Conservation (phyloP, 2,888 invertebrate genomes). For the Formica aserva region DNA sequence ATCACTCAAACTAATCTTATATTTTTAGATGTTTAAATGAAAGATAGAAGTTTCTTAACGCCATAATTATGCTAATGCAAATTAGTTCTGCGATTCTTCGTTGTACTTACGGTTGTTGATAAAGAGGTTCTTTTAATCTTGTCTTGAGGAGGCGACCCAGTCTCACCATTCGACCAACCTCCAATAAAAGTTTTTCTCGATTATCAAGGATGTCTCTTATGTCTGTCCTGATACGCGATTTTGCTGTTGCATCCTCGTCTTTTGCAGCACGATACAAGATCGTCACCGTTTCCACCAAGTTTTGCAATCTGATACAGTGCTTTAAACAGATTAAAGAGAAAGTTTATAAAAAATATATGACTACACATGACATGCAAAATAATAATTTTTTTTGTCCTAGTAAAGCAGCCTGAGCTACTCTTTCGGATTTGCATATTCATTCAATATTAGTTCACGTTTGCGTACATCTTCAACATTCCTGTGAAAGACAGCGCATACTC, state of each 20-base stretch:
- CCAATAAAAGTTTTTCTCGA: slow-evolving; percentile 89
- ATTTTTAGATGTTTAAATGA: slow-evolving; percentile 3
- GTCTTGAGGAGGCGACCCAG: slow-evolving; percentile 90
- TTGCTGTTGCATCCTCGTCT: slow-evolving; percentile 57
- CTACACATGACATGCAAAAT: neutral
- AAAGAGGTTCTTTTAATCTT: slow-evolving; percentile 89
- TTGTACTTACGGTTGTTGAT: slow-evolving; percentile 80
- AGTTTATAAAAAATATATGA: neutral
- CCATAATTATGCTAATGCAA: slow-evolving; percentile 6
- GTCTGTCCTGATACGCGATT: slow-evolving; percentile 71
- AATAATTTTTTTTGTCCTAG: slow-evolving; percentile 13
- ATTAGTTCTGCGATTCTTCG: neutral
- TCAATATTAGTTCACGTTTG: slow-evolving; percentile 35
- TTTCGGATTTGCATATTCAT: neutral
- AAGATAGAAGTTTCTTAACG: neutral
- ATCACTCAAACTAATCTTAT: neutral
- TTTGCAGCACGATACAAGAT: slow-evolving; percentile 67
- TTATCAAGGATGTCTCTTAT: slow-evolving; percentile 87
- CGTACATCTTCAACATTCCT: slow-evolving; percentile 87
- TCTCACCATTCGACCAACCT: slow-evolving; percentile 91
- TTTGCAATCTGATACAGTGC: slow-evolving; percentile 88
- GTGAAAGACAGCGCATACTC: slow-evolving; percentile 92
- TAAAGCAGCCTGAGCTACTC: neutral
- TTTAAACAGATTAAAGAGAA: slow-evolving; percentile 75
- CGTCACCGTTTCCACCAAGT: slow-evolving; percentile 87